Evolutionary conservation across 2,888 invertebrate genomes (phyloP).

Genomic region (Caradrina clavipalpis): DNA sequence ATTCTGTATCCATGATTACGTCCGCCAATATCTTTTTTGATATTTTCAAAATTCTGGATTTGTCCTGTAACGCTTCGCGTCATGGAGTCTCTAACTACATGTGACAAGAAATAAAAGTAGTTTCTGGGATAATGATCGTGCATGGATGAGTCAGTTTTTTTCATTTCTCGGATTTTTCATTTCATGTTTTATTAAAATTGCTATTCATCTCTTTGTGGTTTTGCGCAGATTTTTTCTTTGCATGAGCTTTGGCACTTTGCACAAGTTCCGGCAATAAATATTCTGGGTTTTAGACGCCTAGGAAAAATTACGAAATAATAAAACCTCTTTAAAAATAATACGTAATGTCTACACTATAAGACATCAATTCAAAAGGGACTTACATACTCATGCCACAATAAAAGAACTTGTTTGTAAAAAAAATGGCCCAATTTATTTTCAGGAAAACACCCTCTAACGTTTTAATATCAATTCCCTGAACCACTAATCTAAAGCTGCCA

Average conservation of each 20-base stretch:
- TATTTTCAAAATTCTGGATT: neutral
- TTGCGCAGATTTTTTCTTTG: constrained; percentile 16
- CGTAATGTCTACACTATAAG: neutral
- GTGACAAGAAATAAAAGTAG: constrained; percentile 83
- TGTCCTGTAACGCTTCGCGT: constrained; percentile 15
- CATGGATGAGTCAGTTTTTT: constrained; percentile 74
- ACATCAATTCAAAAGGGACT: constrained; percentile 5
- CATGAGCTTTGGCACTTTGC: constrained; percentile 25
- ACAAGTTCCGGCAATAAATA: constrained; percentile 15
- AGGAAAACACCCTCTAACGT: constrained; percentile 54
- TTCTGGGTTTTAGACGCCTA: neutral
- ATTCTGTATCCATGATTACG: neutral
- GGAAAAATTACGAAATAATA: neutral
- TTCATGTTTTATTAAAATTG: constrained; percentile 54
- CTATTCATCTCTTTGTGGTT: constrained; percentile 38
- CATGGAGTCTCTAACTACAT: constrained; percentile 64
- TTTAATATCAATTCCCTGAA: constrained; percentile 66
- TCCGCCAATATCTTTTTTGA: neutral
- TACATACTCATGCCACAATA: constrained; percentile 9
- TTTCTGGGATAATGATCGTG: constrained; percentile 76
- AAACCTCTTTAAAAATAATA: neutral
- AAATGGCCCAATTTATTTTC: constrained; percentile 34
- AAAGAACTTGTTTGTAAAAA: constrained; percentile 27
- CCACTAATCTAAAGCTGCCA: constrained; percentile 75
- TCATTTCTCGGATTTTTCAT: constrained; percentile 66